A percentile compares a stretch with the other conserved stretches of the same genome.
phyloP scores from a whole-genome alignment of 2,888 invertebrate species.

The Rhogogaster chlorosoma region DNA sequence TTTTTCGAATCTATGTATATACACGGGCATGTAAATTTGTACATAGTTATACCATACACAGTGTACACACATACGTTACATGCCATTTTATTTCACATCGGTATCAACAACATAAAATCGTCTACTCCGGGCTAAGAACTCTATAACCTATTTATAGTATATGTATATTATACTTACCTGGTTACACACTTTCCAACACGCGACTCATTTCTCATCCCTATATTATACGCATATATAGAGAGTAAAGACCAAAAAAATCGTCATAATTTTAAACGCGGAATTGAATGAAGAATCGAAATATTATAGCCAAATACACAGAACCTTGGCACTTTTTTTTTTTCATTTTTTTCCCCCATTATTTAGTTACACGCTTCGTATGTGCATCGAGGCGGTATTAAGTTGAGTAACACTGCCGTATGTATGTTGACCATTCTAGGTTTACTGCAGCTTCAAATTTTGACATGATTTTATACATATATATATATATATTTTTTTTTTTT shows the following conservation, averaged over 20 bases:
- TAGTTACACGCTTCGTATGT: background rate
- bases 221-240: background rate
- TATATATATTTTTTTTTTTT: background rate
- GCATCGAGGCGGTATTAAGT: background rate
- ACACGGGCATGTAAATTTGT: background rate
- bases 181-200: background rate
- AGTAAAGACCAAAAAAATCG: no score
- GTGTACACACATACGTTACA: background rate
- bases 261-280: no score
- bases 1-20: background rate
- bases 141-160: background rate
- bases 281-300: background rate
- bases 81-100: background rate
- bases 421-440: conserved; percentile 1
- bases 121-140: background rate
- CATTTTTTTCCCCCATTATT: background rate
- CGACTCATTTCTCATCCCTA: background rate
- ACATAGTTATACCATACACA: background rate
- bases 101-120: background rate
- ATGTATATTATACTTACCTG: background rate
- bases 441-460: background rate
- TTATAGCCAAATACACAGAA: background rate
- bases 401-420: background rate
- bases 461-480: background rate
- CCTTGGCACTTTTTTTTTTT: background rate